Evolutionary conservation across 2,888 invertebrate genomes (phyloP), one percentile per base, ranked within the genome.

Genomic region (Ophraella communa): DNA sequence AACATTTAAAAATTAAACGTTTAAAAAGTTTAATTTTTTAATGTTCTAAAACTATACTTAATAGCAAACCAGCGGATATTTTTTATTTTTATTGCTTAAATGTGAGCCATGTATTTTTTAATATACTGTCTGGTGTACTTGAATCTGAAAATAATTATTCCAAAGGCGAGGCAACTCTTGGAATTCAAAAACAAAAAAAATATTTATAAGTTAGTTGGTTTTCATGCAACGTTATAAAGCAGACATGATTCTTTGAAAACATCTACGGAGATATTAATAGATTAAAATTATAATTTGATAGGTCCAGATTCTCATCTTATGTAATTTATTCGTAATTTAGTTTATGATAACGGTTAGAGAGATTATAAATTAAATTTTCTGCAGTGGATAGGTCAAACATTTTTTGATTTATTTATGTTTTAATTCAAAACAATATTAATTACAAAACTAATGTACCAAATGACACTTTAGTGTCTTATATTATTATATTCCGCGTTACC

Each of bases 401-500:
- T n/a, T n/a, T n/a, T n/a, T n/a, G n/a, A n/a, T n/a, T n/a, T n/a
- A n/a, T n/a, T n/a, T n/a, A n/a, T n/a, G n/a, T n/a, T n/a, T n/a
- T n/a, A n/a, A n/a, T n/a, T n/a, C n/a, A n/a, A n/a, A n/a, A n/a
- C n/a, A 17, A 17, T 42, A 1, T 42, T 11, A 17, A 17, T 0
- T 17, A 42, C 1, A 4, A 42, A n/a, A n/a, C n/a, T 21, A 0
- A 45, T 20, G n/a, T 45, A 45, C 45, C 21, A 10, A 45, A 10
- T 45, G 11, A 45, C 45, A 20, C 30, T 30, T 14, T 39, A 39
- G 2, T 5, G 5, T 17, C 7, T 4, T 11, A 45, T 45, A 45
- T 11, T n/a, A 47, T 47, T 21, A 47, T 23, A 42, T 45, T 56
- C 56, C 30, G 21, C 45, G 45, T 27, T 18, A 45, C 27, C 42